Base-by-base conservation (phyloP, 1,140 invertebrate genomes). In the Brachionus sp. region DNA sequence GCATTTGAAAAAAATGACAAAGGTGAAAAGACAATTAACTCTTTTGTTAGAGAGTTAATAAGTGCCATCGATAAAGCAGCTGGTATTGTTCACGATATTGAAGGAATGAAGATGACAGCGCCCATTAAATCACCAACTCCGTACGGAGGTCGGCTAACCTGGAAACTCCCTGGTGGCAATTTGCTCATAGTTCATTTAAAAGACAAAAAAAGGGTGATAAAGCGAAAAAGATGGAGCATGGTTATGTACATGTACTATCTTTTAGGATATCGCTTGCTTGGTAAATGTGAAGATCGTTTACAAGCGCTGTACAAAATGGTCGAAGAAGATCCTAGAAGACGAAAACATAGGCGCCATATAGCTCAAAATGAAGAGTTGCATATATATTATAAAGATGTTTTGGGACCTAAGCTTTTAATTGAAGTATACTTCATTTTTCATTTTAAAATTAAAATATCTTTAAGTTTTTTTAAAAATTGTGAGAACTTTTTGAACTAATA, bases 181-280 rank as follows among this genome's bases (percentile, higher is more conserved):
- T 75, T 83, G 13, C 33, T 83, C 19, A 73, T 73, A 10, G 82
- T 83, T 50, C 82, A 83, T 73, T 42, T 83, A 5, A 83, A 83
- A 33, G 82, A 83, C 42, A 70, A 75, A 42, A 50, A 66, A 42
- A 73, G 44, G 39, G 68, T 75, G 16, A 12, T 50, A 35, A 83
- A 75, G 39, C 25, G 64, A 44, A 83, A 83, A 44, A 23, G 82
- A 62, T 83, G 82, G 82, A 83, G 82, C 42, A 83, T 83, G 66
- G 82, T 98, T 3, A 98, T 98, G 96, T 98, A 98, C 91, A 97
- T 99, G 95, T 98, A 98, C 91, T 98, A 98, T 87, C 90, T 98
- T 33, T 91, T 98, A 46, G 96, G 96, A 25, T 95, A 96, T 88
- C 91, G 93, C 82, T 90, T 98, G 0, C 33, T 83, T 3, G 82